Conservation (phyloP, 2,888 invertebrate species). For the Dendrolimus pini region DNA sequence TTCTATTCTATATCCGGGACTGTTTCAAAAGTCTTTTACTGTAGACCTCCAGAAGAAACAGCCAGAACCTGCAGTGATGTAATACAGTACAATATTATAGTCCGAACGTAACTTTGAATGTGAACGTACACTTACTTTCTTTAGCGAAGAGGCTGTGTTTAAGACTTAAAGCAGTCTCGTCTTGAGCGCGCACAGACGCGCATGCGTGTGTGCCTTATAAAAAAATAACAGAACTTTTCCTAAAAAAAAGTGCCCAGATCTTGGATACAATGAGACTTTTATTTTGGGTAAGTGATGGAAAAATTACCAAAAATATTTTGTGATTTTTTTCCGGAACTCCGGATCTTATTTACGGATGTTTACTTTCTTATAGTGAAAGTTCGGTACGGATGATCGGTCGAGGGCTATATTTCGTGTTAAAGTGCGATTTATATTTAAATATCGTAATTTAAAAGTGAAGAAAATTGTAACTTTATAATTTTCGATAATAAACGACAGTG, state of each 20-base stretch:
- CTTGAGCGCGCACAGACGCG: slow-evolving; percentile 60
- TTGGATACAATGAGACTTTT: slow-evolving; percentile 69
- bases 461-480: too few relatives aligned
- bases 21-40: too few relatives aligned
- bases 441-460: background rate
- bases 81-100: background rate
- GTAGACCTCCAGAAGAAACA: background rate
- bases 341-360: slow-evolving; percentile 8
- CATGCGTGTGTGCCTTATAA: slow-evolving; percentile 52
- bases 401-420: slow-evolving; percentile 15
- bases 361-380: slow-evolving; percentile 61
- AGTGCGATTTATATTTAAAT: background rate
- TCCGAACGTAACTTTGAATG: slow-evolving; percentile 27
- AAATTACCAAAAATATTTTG: background rate
- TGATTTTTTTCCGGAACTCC: background rate
- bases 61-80: background rate
- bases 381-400: slow-evolving; percentile 28
- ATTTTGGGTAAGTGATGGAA: slow-evolving; percentile 57
- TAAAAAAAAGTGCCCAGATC: slow-evolving; percentile 41
- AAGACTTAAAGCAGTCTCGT: slow-evolving; percentile 36
- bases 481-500: too few relatives aligned
- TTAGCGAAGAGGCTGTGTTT: slow-evolving; percentile 54
- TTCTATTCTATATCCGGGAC: too few relatives aligned
- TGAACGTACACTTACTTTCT: slow-evolving; percentile 64
- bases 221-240: slow-evolving; percentile 36